Evolutionary conservation across 35 echinoderm and acorn worm genomes (phyloP), one percentile per base, ranked within the genome.

Genomic region (Anneissia japonica): DNA sequence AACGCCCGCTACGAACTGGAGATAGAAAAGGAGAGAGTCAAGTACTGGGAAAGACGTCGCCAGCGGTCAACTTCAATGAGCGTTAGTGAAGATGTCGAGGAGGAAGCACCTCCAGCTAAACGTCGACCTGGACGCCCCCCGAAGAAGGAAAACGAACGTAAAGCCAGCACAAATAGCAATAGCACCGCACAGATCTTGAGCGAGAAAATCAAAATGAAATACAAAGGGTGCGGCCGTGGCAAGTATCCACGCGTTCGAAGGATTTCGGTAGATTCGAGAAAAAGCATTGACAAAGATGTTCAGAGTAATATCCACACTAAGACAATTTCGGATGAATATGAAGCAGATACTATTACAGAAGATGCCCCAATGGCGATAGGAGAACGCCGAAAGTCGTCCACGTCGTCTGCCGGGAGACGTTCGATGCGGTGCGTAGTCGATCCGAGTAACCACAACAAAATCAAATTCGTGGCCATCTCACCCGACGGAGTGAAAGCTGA

Each of bases 1-100:
- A 93, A 93, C 30, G 87, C 86, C 26, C 87, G 87, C 32, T 93
- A 93, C 83, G 92, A 93, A 76, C 83, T 89, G 51, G 92, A 93
- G 40, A 93, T 93, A 46, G 92, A 93, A 30, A 89, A 90, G 19
- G 92, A 93, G 37, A 74, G 74, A 32, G 74, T 74, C 14, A 93
- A 93, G 43, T 39, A 75, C 14, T 17, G 85, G 29, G 82, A 89
- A 75, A 45, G 92, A 76, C 84, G 81, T 64, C 51, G 92, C 72
- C 82, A 82, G 32, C 87, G 83, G 30, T 76, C 45, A 33, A 46
- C 39, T 9, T 46, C 72, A 29, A 78, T 36, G n/a, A 32, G 46
- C 13, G 76, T 73, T n/a, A 89, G 77, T 73, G 81, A 72, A 39
- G 83, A 77, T 17, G 87, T 56, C 34, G 51, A 86, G 31, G 34